These are phyloP conservation scores for Rhagoletis pomonella DNA, from an alignment of 1,140 invertebrate species.

Conservation along the genomic window DNA sequence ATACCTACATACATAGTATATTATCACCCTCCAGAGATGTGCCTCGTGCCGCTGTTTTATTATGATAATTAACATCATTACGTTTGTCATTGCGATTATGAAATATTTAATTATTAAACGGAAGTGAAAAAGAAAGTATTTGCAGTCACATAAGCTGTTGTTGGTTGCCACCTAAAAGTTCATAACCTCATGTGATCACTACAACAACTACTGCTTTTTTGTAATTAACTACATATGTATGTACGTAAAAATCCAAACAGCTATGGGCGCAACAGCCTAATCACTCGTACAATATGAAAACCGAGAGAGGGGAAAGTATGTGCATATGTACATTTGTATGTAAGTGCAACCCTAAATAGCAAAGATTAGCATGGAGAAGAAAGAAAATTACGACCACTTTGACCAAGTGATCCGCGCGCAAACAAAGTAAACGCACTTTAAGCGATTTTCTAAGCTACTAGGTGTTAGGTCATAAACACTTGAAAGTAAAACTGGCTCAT, in stretches of 20 bases:
- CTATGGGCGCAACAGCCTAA: too few relatives aligned
- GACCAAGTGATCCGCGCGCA: not conserved
- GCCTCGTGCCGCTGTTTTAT: not conserved
- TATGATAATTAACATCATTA: constrained; percentile 29
- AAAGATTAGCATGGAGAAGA: not conserved
- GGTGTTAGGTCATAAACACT: constrained; percentile 36
- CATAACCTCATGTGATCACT: not conserved
- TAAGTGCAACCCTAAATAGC: not conserved
- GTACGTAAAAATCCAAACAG: not conserved
- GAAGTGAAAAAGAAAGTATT: constrained; percentile 51
- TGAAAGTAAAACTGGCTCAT: constrained; percentile 32
- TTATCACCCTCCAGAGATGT: not conserved
- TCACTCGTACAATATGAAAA: not conserved
- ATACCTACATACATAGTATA: too few relatives aligned
- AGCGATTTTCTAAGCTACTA: not conserved
- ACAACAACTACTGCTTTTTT: constrained; percentile 15
- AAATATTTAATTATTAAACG: constrained; percentile 34
- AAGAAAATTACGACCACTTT: not conserved
- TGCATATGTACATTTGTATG: too few relatives aligned
- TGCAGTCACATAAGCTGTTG: not conserved
- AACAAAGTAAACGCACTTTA: not conserved
- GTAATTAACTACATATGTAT: not conserved
- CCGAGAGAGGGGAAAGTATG: not conserved
- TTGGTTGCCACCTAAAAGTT: not conserved
- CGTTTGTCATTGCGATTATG: not conserved